Percentiles rank a stretch among this genome's conserved stretches.
phyloP scores from a whole-genome alignment of 2,888 invertebrate species.

The Polyommatus icarus region DNA sequence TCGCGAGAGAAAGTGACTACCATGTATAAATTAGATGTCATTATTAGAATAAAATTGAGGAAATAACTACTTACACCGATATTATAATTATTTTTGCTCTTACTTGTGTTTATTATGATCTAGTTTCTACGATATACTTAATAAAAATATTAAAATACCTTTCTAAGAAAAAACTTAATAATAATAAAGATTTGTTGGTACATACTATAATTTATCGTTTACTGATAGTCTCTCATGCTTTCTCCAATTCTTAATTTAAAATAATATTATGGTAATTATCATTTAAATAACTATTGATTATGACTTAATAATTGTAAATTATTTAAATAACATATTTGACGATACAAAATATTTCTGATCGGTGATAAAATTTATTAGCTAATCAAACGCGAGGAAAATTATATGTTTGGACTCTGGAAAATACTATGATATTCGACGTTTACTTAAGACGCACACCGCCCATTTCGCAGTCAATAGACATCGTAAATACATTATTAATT shows the following conservation, averaged over 20 bases:
- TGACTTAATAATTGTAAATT: neutral
- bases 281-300: neutral
- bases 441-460: neutral
- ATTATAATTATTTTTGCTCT: constrained; percentile 26
- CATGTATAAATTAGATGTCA: constrained; percentile 30
- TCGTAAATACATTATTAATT: no score
- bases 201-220: neutral
- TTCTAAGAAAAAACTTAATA: neutral
- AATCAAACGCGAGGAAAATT: neutral
- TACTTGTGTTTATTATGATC: constrained; percentile 9
- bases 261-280: neutral
- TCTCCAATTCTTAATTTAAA: neutral
- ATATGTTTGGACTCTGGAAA: neutral
- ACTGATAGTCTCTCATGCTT: neutral
- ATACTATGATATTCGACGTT: neutral
- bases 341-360: neutral
- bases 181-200: neutral
- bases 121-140: neutral
- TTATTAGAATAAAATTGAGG: constrained; percentile 29
- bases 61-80: constrained; percentile 27
- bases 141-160: neutral
- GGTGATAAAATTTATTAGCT: neutral
- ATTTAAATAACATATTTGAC: neutral
- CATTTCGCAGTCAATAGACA: no score
- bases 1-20: constrained; percentile 41